These are phyloP conservation scores for Drosophila sp. DNA, from an alignment of 1,140 invertebrate species.

Conservation along the genomic window DNA sequence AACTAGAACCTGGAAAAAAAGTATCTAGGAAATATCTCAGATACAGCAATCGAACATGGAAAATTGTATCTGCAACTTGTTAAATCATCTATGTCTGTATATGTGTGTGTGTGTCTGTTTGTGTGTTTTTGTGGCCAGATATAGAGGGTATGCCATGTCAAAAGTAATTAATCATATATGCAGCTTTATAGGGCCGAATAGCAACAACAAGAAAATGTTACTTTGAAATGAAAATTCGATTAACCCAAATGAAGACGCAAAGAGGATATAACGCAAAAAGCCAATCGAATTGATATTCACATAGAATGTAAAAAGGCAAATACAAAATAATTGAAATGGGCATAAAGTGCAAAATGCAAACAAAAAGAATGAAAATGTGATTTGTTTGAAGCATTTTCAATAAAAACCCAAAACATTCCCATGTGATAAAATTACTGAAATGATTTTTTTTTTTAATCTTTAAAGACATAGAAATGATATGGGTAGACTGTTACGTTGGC, in stretches of 20 bases:
- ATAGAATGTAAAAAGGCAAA: background rate
- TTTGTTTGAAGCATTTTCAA: no score
- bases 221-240: constrained; percentile 1
- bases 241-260: background rate
- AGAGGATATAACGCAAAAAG: background rate
- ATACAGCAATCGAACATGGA: background rate
- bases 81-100: no score
- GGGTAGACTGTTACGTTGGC: no score
- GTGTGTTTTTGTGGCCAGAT: background rate
- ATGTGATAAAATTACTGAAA: no score
- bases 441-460: no score
- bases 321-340: background rate
- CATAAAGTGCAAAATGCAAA: background rate
- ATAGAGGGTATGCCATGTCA: background rate
- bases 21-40: background rate
- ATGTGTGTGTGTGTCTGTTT: no score
- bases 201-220: background rate
- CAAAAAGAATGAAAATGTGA: no score
- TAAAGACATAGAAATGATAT: no score
- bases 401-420: background rate
- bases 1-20: background rate
- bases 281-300: background rate
- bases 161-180: constrained; percentile 7
- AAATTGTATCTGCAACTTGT: constrained; percentile 2
- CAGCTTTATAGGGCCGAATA: no score